Evolutionary conservation across 2,888 invertebrate species (phyloP).

Genomic region (Pachycephus smyrnensis): DNA sequence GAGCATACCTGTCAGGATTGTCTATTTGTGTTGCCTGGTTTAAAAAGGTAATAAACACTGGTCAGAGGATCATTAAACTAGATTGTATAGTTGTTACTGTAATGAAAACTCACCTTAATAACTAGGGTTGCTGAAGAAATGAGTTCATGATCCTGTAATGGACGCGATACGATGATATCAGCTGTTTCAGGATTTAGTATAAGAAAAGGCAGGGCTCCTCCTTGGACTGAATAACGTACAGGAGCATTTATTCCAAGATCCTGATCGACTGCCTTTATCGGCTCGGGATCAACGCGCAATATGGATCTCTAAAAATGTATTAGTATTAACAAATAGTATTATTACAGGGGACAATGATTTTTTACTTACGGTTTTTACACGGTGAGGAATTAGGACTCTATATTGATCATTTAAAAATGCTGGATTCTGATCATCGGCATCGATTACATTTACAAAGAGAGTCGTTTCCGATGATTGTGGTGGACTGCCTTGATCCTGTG

Average conservation of each 20-base stretch:
- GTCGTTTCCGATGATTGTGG: conserved; percentile 81
- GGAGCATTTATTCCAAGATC: conserved; percentile 83
- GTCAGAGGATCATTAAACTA: neutral
- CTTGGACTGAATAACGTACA: conserved; percentile 77
- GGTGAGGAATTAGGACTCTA: conserved; percentile 76
- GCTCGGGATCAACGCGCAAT: conserved; percentile 77
- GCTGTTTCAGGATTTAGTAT: conserved; percentile 76
- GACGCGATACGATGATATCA: conserved; percentile 71
- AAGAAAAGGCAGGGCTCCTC: conserved; percentile 74
- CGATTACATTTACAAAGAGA: conserved; percentile 82
- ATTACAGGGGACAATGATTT: conserved; percentile 15
- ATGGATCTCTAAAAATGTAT: conserved; percentile 70
- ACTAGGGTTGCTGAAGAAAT: conserved; percentile 82
- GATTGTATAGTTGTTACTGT: neutral
- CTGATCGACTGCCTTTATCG: conserved; percentile 84
- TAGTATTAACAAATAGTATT: neutral
- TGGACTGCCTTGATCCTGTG: conserved; percentile 84
- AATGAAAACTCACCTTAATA: conserved; percentile 72
- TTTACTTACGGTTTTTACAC: conserved; percentile 68
- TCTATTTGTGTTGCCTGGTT: conserved; percentile 82
- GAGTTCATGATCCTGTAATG: conserved; percentile 73
- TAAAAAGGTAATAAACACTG: conserved; percentile 8
- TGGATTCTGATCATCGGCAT: conserved; percentile 94
- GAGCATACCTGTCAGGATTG: conserved; percentile 88
- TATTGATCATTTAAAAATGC: conserved; percentile 82